These are phyloP conservation scores for Acipenser oxyrinchus DNA, from an alignment of 2,797 vertebrate genomes.

Conservation along the genomic window DNA sequence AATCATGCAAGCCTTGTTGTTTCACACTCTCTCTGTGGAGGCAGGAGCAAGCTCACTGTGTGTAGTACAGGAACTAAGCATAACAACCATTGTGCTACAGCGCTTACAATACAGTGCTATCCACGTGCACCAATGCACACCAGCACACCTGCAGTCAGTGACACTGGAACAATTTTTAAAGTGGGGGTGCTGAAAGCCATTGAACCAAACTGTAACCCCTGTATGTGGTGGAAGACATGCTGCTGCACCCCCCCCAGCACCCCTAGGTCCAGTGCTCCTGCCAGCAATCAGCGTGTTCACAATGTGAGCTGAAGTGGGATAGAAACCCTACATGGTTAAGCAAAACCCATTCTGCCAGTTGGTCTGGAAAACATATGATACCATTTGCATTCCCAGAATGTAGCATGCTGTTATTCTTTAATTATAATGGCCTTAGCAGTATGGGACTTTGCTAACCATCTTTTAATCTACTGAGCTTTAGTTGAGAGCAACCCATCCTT, in stretches of 20 bases:
- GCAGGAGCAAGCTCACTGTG: no score
- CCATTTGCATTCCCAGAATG: conserved; percentile 85
- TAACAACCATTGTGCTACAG: no score
- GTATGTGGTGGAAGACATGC: no score
- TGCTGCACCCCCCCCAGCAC: no score
- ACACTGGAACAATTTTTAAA: no score
- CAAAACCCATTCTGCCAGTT: conserved; percentile 70
- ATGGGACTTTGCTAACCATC: conserved; percentile 55
- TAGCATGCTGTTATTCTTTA: conserved; percentile 88
- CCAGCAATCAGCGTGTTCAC: conserved; percentile 5
- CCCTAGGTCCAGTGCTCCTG: neutral
- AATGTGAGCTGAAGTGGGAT: conserved; percentile 8
- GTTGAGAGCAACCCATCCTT: conserved; percentile 49
- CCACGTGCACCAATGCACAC: no score
- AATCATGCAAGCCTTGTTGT: no score
- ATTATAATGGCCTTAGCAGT: conserved; percentile 81
- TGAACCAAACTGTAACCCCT: no score
- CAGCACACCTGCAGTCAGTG: neutral
- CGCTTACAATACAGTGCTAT: no score
- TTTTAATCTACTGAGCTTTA: conserved; percentile 60
- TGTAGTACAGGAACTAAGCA: no score
- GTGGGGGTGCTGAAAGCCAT: no score
- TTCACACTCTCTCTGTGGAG: no score
- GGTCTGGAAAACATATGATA: conserved; percentile 92
- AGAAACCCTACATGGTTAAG: conserved; percentile 65